Evolutionary conservation across 2,797 vertebrate genomes (phyloP), one percentile per base, ranked within the genome.

Genomic region (Microctenopoma steveboyesi): DNA sequence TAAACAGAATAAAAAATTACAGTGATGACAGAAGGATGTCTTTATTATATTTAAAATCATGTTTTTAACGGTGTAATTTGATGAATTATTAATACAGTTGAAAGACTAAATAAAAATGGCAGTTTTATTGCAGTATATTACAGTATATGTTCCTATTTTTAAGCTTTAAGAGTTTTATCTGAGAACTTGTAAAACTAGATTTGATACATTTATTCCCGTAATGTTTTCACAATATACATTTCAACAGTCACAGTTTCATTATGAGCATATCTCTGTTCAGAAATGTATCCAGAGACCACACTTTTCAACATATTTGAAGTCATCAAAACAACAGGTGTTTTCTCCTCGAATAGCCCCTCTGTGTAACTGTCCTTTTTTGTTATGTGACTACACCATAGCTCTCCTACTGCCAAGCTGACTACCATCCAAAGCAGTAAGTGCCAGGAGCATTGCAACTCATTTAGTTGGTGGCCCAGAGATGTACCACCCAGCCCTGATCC

Each of bases 381-480:
- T 78, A 81, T 76, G 75, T 84, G 90, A 86, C 86, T 64, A 71
- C 84, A 78, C 82, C 79, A 83, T 76, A 73, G 82, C 80, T 77
- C 75, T 72, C 78, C 79, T 71, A 81, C 88, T 92, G 91, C 88
- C 89, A 92, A 88, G 74, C 85, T 91, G 91, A 89, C 85, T 88
- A 46, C 84, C 81, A 88, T 94, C 92, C 91, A 92, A 92, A 78
- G 71, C 78, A 68, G 37, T 49, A 83, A 91, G 88, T 79, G 89
- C 83, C 89, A 88, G 81, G 82, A 91, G 76, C 82, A 82, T 81
- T 85, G 86, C 87, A 81, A 89, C 88, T 82, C 88, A 82, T 89
- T 88, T 82, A 86, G 78, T 85, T 87, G 75, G 84, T 84, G 85
- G 85, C 86, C 89, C 72, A 74, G 81, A 81, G 87, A 91, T 83